Conservation (phyloP, 2,888 invertebrate genomes). For the Altica lythri region DNA sequence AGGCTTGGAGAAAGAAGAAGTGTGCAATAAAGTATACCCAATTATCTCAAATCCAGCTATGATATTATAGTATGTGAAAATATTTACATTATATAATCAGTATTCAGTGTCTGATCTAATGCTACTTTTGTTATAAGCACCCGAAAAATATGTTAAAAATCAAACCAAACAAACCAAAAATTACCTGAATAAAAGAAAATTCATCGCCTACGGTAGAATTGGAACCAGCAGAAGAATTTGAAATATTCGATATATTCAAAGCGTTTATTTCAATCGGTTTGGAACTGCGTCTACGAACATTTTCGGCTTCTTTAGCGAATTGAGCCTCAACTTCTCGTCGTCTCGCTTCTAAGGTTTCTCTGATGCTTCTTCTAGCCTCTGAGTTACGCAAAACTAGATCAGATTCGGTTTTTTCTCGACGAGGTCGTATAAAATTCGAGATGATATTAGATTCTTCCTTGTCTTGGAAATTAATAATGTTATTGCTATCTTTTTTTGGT, state of each 20-base stretch:
- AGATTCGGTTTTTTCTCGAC: conserved; percentile 88
- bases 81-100: no score
- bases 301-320: conserved; percentile 56
- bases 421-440: conserved; percentile 64
- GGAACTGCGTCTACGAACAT: conserved; percentile 58
- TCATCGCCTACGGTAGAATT: conserved; percentile 53
- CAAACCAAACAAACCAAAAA: conserved; percentile 40
- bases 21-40: no score
- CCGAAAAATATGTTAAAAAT: conserved; percentile 38
- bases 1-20: no score
- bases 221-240: conserved; percentile 49
- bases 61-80: no score
- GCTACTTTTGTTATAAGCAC: conserved; percentile 36
- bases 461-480: conserved; percentile 17
- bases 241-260: conserved; percentile 45
- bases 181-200: conserved; percentile 57
- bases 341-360: conserved; percentile 59
- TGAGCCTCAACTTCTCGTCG: conserved; percentile 58
- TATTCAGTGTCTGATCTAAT: conserved; percentile 34
- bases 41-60: no score
- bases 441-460: conserved; percentile 40
- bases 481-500: conserved; percentile 50
- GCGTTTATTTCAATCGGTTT: conserved; percentile 56
- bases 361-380: conserved; percentile 59
- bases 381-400: conserved; percentile 77